These are phyloP conservation scores for Melanerpes formicivorus DNA, from an alignment of 2,113 vertebrate genomes.

Conservation along the genomic window DNA sequence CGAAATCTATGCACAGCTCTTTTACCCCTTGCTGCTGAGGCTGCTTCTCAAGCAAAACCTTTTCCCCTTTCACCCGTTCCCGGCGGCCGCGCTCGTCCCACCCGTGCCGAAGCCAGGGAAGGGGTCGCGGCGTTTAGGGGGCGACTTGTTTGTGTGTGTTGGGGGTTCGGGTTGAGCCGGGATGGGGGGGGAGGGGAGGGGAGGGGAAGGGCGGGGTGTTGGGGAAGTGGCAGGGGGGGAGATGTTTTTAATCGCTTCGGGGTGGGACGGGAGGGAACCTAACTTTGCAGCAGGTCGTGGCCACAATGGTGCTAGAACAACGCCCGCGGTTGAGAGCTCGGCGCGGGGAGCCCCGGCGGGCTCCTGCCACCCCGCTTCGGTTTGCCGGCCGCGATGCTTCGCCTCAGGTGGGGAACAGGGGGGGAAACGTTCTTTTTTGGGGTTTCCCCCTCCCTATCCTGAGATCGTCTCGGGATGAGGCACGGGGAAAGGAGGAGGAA, in stretches of 20 bases:
- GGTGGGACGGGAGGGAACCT: not conserved
- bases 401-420: not conserved
- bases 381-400: not conserved
- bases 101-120: not conserved
- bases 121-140: not conserved
- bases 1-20: slow-evolving; percentile 82
- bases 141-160: not conserved
- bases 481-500: slow-evolving; percentile 26
- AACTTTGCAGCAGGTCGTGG: slow-evolving; percentile 50
- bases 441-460: not conserved
- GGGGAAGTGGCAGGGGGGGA: too few relatives aligned
- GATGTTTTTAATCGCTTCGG: not conserved
- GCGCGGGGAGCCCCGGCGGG: not conserved
- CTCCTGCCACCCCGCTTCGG: not conserved
- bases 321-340: slow-evolving; percentile 12
- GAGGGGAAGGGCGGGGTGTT: too few relatives aligned
- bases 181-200: too few relatives aligned
- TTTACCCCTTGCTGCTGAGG: slow-evolving; percentile 76
- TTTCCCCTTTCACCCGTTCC: slow-evolving; percentile 64
- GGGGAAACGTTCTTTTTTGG: not conserved
- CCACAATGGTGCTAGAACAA: slow-evolving; percentile 75
- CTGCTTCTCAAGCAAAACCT: slow-evolving; percentile 72
- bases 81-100: not conserved
- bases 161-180: too few relatives aligned
- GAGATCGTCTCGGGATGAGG: not conserved